Percentiles rank a stretch among this genome's conserved stretches.
Conservation (phyloP, 2,113 vertebrate genomes). For the Gobius niger region DNA sequence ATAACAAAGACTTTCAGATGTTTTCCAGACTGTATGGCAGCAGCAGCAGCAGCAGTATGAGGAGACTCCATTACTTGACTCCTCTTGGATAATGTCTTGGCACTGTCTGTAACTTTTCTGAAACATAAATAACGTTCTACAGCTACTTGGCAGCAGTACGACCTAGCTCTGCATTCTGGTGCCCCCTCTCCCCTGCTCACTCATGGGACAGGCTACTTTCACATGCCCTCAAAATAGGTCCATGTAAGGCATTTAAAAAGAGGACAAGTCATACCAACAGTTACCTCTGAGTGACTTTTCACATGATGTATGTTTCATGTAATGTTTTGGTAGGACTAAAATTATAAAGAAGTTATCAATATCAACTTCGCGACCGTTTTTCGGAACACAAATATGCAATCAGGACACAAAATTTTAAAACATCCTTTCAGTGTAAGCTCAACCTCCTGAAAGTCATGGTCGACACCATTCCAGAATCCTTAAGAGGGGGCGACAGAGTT, state of each 20-base stretch:
- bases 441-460: too few relatives aligned
- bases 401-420: too few relatives aligned
- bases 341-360: too few relatives aligned
- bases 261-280: background rate
- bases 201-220: slow-evolving; percentile 7
- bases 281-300: background rate
- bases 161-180: slow-evolving; percentile 11
- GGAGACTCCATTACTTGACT: slow-evolving; percentile 49
- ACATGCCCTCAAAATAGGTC: slow-evolving; percentile 19
- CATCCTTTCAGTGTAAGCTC: too few relatives aligned
- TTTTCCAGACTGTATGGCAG: slow-evolving; percentile 78
- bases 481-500: too few relatives aligned
- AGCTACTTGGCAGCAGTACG: slow-evolving; percentile 37
- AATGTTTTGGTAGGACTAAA: background rate
- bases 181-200: slow-evolving; percentile 1
- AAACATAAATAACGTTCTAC: slow-evolving; percentile 71
- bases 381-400: too few relatives aligned
- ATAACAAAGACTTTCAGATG: slow-evolving; percentile 74
- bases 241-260: background rate
- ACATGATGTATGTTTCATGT: background rate
- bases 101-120: slow-evolving; percentile 64
- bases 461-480: too few relatives aligned
- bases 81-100: slow-evolving; percentile 79
- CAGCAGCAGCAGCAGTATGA: slow-evolving; percentile 47
- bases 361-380: too few relatives aligned